A percentile compares a stretch with the other conserved stretches of the same genome.
These are phyloP conservation scores for Nematolebias whitei DNA, from an alignment of 2,113 vertebrate species.

Conservation along the genomic window DNA sequence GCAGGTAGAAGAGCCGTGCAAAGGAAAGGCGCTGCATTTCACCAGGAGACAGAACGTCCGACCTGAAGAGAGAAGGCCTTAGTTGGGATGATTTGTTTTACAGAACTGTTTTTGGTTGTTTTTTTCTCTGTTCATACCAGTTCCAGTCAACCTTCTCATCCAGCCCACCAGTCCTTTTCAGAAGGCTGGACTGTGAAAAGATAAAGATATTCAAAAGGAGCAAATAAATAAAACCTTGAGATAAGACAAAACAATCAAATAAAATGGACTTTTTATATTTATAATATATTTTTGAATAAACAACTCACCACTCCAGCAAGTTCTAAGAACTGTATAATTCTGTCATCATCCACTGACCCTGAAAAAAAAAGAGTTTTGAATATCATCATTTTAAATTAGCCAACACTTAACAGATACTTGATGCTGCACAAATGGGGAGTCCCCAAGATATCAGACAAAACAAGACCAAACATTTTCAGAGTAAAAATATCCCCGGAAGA, in stretches of 20 bases:
- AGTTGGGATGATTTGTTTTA: too few relatives aligned
- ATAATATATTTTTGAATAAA: background rate
- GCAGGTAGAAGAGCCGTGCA: constrained; percentile 94
- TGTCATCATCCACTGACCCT: constrained; percentile 91
- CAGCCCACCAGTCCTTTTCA: constrained; percentile 88
- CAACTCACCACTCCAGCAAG: constrained; percentile 89
- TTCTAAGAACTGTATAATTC: constrained; percentile 90
- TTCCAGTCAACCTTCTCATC: constrained; percentile 93
- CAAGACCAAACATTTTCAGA: background rate
- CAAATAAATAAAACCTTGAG: background rate
- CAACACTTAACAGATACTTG: background rate
- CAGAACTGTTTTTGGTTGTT: background rate
- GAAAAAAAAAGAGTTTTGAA: background rate
- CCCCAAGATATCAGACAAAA: background rate
- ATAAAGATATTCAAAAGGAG: constrained; percentile 26
- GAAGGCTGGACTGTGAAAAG: constrained; percentile 81
- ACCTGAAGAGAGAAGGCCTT: constrained; percentile 78
- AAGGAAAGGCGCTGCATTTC: constrained; percentile 97
- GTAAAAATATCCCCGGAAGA: background rate
- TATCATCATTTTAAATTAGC: background rate
- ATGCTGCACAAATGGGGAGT: background rate
- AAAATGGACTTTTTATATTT: too few relatives aligned
- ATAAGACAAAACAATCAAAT: too few relatives aligned
- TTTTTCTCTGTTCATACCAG: constrained; percentile 82
- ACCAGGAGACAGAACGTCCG: constrained; percentile 93